phyloP scores from a whole-genome alignment of 2,888 invertebrate species.

The Deroplatys truncata region DNA sequence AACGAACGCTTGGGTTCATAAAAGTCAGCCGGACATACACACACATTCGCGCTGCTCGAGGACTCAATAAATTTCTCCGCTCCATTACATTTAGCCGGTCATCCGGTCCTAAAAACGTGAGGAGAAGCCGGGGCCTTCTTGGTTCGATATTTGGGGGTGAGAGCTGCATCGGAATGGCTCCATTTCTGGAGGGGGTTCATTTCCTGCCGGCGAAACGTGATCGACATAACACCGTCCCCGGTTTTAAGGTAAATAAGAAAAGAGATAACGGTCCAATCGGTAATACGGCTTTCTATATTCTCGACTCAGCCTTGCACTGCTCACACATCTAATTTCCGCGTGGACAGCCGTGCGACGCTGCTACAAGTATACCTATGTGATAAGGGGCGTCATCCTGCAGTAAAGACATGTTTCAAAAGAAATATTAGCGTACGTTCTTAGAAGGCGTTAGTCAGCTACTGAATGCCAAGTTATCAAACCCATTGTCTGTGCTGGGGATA shows the following conservation, averaged over 20 bases:
- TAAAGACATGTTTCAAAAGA: neutral
- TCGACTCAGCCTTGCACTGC: neutral
- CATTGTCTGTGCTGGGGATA: no score
- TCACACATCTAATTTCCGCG: neutral
- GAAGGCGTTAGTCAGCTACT: no score
- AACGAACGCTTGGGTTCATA: neutral
- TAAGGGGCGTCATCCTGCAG: neutral
- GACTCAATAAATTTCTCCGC: constrained; percentile 13
- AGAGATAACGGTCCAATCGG: neutral
- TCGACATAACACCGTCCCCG: neutral
- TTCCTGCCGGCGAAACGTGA: neutral
- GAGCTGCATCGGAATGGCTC: constrained; percentile 14
- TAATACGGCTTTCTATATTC: neutral
- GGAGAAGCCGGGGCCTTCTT: neutral
- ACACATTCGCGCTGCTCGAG: neutral
- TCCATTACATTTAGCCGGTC: constrained; percentile 23
- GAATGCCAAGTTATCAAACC: no score
- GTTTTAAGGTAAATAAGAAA: neutral
- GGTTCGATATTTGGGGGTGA: neutral
- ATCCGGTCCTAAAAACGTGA: constrained; percentile 5
- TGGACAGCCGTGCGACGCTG: neutral
- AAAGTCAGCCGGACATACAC: constrained; percentile 20
- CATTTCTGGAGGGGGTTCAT: neutral
- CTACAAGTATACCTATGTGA: neutral
- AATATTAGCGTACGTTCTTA: no score